Evolutionary conservation across 2,797 vertebrate species (phyloP), one percentile per base, ranked within the genome.

Genomic region (Malurus splendens): DNA sequence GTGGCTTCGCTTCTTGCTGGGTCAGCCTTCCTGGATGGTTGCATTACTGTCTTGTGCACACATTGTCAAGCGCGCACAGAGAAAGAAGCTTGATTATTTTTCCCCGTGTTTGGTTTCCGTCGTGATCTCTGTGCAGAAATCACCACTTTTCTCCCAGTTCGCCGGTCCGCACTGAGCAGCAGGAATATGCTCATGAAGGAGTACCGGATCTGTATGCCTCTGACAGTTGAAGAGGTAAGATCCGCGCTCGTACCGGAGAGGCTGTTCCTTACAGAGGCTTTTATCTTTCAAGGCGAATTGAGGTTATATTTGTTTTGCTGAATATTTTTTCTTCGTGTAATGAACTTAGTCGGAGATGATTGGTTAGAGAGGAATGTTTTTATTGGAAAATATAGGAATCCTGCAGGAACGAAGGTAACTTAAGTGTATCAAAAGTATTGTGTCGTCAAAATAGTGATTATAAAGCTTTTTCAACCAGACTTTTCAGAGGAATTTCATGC

Each of bases 191-290:
- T 99, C 97, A 97, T 99, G 96, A 99, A 99, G 97, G 99, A 99
- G 98, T 99, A 99, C 96, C 97, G 99, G 97, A 99, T 99, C 98
- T 99, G 98, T 93, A 99, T 99, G 99, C 99, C 99, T 50, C 97
- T 99, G 93, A 99, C 98, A 65, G 99, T 99, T 82, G 98, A 99
- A 91, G 99, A 99, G 98, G 99, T 99, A 97, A 98, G 98, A 96
- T 83, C 83, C 14, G 23, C 67, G 70, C 57, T 2, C 74, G 16
- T 86, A 15, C 22, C 30, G 42, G 13, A 52, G 8, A 30, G 23
- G 22, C 67, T 89, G 2, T 10, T 44, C 20, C 52, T 54, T 48
- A 42, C 16, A n/a, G 2, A 39, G 65, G 59, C 22, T 23, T 51
- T 61, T 47, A 72, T 91, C 72, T 70, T 44, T 18, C 77, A 18